A percentile compares a stretch with the other conserved stretches of the same genome.
phyloP scores from a whole-genome alignment of 1,140 invertebrate genomes.

The Aphelenchoides besseyi region DNA sequence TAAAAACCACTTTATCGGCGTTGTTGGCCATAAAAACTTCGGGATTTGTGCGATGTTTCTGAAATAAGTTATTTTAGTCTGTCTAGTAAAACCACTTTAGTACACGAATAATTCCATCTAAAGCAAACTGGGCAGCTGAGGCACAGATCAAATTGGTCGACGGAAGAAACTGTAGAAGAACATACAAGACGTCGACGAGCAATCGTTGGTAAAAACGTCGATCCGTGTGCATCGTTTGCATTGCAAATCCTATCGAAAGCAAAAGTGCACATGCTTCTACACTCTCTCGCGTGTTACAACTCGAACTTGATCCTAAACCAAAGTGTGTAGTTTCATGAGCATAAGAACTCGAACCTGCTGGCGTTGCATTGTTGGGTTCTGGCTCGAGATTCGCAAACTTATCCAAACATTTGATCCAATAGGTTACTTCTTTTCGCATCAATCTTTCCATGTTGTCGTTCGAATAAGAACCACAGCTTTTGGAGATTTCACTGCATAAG shows the following conservation, averaged over 20 bases:
- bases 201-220: background rate
- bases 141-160: constrained; percentile 3
- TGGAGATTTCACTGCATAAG: background rate
- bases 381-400: background rate
- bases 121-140: background rate
- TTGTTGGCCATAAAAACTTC: constrained; percentile 12
- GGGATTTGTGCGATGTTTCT: background rate
- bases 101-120: background rate
- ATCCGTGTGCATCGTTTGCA: background rate
- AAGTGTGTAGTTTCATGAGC: background rate
- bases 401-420: background rate
- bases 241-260: background rate
- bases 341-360: background rate
- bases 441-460: background rate
- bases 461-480: background rate
- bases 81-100: background rate
- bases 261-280: constrained; percentile 3
- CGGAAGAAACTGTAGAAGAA: constrained; percentile 9
- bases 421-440: background rate
- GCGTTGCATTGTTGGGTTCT: background rate
- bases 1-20: constrained; percentile 16
- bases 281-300: background rate
- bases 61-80: too few species aligned
- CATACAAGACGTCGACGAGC: constrained; percentile 12
- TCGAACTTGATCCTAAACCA: background rate